Evolutionary conservation across 2,888 invertebrate genomes (phyloP).

Genomic region (Tetragonula carbonaria): DNA sequence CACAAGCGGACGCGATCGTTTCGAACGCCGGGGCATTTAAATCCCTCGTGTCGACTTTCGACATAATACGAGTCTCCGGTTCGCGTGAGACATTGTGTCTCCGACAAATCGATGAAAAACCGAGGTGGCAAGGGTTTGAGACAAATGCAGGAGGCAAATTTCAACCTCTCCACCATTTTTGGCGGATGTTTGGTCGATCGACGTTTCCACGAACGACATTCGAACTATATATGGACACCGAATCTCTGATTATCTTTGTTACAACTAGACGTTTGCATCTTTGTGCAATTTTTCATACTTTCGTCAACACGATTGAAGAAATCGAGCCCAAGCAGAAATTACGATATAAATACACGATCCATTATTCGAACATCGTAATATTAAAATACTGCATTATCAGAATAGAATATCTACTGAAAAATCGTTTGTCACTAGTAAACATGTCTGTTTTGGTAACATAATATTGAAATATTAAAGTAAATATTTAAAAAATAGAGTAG

Average conservation of each 20-base stretch:
- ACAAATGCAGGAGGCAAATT: neutral
- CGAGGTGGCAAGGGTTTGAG: neutral
- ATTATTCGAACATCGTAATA: no score
- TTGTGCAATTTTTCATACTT: no score
- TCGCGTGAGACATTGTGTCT: constrained; percentile 12
- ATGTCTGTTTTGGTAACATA: no score
- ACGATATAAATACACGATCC: no score
- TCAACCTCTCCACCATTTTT: neutral
- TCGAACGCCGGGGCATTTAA: constrained; percentile 41
- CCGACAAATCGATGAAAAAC: constrained; percentile 32
- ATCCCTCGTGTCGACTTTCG: constrained; percentile 32
- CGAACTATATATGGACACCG: neutral
- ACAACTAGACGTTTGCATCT: neutral
- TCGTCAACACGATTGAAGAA: no score
- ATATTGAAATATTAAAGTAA: no score
- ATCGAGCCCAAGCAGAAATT: no score
- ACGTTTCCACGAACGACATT: constrained; percentile 4
- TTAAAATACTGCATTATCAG: no score
- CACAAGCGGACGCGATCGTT: constrained; percentile 41
- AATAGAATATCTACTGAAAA: no score
- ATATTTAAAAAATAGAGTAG: no score
- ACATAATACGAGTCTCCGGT: neutral
- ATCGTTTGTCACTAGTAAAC: no score
- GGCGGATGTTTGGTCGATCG: constrained; percentile 56
- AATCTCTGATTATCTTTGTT: neutral